These are phyloP conservation scores for Hylomyscus alleni DNA, from an alignment of 2,797 vertebrate genomes.

Conservation along the genomic window DNA sequence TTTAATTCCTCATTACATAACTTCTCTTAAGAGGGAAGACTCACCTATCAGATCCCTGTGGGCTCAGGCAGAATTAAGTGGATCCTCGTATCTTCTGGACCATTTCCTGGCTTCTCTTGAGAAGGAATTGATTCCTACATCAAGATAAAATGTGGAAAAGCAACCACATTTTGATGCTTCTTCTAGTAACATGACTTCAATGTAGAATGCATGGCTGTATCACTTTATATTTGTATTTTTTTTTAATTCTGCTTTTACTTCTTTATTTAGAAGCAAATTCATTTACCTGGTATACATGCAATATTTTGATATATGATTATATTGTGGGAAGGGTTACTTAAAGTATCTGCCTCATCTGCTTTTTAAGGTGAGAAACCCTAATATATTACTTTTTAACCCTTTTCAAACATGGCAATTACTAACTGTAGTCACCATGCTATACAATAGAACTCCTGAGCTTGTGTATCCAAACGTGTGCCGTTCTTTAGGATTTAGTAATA, in stretches of 20 bases:
- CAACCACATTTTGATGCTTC: background rate
- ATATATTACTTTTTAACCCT: background rate
- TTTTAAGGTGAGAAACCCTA: background rate
- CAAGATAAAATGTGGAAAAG: background rate
- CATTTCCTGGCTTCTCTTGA: background rate
- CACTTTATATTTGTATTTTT: background rate
- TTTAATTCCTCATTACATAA: background rate
- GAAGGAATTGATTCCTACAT: background rate
- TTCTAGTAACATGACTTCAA: background rate
- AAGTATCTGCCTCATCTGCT: background rate
- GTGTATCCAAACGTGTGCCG: background rate
- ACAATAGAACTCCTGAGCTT: background rate
- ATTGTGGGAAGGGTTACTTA: background rate
- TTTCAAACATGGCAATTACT: background rate
- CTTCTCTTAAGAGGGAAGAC: background rate
- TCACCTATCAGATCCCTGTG: background rate
- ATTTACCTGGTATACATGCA: background rate
- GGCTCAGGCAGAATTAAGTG: conserved; percentile 20
- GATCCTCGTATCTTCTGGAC: background rate
- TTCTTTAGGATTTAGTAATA: background rate
- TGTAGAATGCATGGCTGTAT: background rate
- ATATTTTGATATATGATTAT: background rate
- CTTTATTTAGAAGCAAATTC: background rate
- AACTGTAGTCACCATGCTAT: background rate
- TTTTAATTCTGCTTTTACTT: conserved; percentile 5